Percentiles rank a stretch among this genome's conserved stretches.
phyloP scores from a whole-genome alignment of 2,113 vertebrate species.

The Genyomyrus donnyi region DNA sequence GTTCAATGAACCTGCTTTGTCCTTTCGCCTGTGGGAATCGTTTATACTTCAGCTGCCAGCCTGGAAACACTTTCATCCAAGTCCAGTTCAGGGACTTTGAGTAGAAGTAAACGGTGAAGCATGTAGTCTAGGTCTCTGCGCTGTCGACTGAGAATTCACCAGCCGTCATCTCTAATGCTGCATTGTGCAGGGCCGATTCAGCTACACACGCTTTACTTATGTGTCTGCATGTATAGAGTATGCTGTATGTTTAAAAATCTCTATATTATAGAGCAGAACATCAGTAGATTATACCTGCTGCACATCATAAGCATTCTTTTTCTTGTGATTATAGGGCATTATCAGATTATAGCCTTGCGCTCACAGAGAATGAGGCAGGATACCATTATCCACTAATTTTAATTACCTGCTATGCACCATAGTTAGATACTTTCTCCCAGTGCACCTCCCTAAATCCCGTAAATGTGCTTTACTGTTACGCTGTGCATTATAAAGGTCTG shows the following conservation, averaged over 20 bases:
- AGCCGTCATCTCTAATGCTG: neutral
- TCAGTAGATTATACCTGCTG: neutral
- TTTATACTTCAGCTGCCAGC: constrained; percentile 9
- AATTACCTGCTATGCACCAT: neutral
- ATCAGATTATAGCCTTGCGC: neutral
- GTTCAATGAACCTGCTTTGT: neutral
- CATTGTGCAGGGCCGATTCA: neutral
- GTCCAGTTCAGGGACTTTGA: neutral
- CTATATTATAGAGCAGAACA: neutral
- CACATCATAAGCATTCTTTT: neutral
- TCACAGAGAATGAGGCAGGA: neutral
- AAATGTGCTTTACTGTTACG: neutral
- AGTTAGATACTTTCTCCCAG: neutral
- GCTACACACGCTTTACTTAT: neutral
- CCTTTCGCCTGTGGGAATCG: neutral
- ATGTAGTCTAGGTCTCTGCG: neutral
- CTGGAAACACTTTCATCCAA: constrained; percentile 2
- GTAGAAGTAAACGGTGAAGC: neutral
- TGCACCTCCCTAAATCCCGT: neutral
- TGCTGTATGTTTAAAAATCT: neutral
- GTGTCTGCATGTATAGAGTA: neutral
- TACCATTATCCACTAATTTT: neutral
- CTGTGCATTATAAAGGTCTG: neutral
- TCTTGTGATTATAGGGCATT: neutral
- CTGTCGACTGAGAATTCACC: neutral